phyloP scores from a whole-genome alignment of 2,113 vertebrate species.

The Passer montanus region DNA sequence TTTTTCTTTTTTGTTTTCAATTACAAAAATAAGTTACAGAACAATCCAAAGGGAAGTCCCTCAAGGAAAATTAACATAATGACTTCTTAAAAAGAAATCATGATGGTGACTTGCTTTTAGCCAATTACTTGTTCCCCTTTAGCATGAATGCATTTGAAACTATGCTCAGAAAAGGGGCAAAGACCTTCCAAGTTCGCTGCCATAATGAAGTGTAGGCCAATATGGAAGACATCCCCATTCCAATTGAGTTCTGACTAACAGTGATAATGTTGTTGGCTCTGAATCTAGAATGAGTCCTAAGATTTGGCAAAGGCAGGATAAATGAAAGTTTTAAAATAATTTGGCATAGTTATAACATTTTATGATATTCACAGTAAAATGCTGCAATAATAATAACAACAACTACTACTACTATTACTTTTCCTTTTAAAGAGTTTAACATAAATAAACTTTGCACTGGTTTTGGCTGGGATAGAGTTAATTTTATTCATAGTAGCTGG shows the following conservation, averaged over 20 bases:
- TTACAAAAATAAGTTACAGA: not conserved
- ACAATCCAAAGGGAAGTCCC: not conserved
- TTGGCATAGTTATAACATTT: not conserved
- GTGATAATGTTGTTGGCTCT: not conserved
- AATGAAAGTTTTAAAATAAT: not conserved
- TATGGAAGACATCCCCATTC: not conserved
- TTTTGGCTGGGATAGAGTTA: not conserved
- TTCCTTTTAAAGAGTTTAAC: not conserved
- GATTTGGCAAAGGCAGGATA: conserved; percentile 3
- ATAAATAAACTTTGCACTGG: not conserved
- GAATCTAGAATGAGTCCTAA: not conserved
- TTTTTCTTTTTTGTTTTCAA: not conserved
- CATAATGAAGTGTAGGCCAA: not conserved
- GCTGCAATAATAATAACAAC: not conserved
- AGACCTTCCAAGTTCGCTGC: not conserved
- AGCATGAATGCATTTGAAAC: not conserved
- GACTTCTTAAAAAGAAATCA: not conserved
- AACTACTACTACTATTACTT: not conserved
- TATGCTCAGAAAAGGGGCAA: not conserved
- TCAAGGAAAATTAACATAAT: conserved; percentile 7
- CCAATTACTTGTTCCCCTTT: conserved; percentile 31
- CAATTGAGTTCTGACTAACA: not conserved
- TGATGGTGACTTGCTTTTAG: not conserved
- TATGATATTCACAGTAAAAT: not conserved
- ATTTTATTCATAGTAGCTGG: not conserved